Percentiles rank a stretch among this genome's conserved stretches.
phyloP scores from a whole-genome alignment of 30 jellyfish, hydroid and myxozoan species.

The Cassiopea andromeda region DNA sequence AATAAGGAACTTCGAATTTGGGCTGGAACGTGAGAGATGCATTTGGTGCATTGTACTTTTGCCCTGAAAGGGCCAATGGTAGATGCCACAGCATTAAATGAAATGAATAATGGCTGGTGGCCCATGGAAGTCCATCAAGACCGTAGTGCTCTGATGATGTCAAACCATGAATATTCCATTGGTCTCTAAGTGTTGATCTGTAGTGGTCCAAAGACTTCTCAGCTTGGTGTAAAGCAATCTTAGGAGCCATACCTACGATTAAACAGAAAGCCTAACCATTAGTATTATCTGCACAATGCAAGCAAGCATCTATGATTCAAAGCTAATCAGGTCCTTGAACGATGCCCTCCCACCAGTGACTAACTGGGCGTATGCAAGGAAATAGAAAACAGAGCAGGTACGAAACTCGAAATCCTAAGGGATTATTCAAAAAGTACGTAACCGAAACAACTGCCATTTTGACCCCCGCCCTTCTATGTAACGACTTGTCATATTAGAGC shows the following conservation, averaged over 20 bases:
- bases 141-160: constrained; percentile 97
- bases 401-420: too few species aligned
- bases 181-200: constrained; percentile 93
- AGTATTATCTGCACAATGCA: too few species aligned
- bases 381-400: too few species aligned
- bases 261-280: not conserved
- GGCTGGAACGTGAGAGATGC: constrained; percentile 90
- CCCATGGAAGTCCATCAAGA: constrained; percentile 99
- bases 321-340: too few species aligned
- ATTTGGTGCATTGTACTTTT: constrained; percentile 89
- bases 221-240: constrained; percentile 92
- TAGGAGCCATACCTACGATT: constrained; percentile 82
- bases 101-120: constrained; percentile 95
- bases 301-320: too few species aligned
- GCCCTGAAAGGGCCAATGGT: constrained; percentile 98
- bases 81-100: constrained; percentile 96
- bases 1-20: constrained; percentile 86
- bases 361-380: too few species aligned
- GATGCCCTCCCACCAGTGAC: too few species aligned
- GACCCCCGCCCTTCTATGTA: too few species aligned
- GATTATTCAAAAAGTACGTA: too few species aligned
- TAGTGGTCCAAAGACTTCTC: constrained; percentile 92
- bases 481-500: too few species aligned
- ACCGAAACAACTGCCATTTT: too few species aligned
- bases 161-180: constrained; percentile 97